These are phyloP conservation scores for Chaetops frenatus DNA, from an alignment of 2,113 vertebrate genomes.

Conservation along the genomic window DNA sequence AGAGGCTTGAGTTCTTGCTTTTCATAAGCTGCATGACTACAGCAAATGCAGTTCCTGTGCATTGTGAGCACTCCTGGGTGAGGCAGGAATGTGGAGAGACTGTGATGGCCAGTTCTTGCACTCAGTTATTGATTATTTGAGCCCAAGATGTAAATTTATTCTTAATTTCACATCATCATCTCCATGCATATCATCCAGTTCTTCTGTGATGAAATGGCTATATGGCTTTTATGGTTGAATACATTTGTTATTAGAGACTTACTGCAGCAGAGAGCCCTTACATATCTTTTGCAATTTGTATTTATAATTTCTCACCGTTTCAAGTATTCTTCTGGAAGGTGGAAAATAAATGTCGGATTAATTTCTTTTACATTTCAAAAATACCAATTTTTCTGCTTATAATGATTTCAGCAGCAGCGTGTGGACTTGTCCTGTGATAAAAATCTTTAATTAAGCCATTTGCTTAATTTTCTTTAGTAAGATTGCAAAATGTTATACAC, in stretches of 20 bases:
- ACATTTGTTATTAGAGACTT: not conserved
- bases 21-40: not conserved
- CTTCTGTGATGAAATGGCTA: not conserved
- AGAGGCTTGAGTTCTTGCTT: not conserved
- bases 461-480: not conserved
- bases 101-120: not conserved
- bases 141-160: not conserved
- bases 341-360: not conserved
- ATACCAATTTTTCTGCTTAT: not conserved
- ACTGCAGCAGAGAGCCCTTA: not conserved
- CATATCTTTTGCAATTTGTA: not conserved
- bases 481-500: not conserved
- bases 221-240: not conserved
- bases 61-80: not conserved
- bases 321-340: not conserved
- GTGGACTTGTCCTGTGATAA: not conserved
- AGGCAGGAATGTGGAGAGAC: not conserved
- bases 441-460: slow-evolving; percentile 17
- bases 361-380: not conserved
- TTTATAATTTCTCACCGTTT: not conserved
- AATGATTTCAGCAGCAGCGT: not conserved
- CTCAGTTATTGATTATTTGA: not conserved
- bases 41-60: not conserved
- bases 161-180: not conserved
- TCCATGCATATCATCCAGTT: not conserved